Base-by-base conservation (phyloP, 2,888 invertebrate genomes). In the Ormyrus pomaceus region DNA sequence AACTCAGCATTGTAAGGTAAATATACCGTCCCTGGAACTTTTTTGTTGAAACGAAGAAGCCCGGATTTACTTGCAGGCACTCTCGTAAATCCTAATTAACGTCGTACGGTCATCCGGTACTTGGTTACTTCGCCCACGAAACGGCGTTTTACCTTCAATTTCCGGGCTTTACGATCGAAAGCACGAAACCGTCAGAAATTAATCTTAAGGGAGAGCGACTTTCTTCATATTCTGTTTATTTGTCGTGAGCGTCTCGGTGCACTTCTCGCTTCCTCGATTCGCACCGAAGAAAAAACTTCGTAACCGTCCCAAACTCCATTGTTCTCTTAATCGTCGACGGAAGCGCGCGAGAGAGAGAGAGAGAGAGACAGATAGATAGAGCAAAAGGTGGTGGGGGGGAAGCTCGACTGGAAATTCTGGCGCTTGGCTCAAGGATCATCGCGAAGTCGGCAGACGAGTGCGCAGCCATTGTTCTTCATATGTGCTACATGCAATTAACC, bases 21-120 rank as follows among this genome's bases (percentile, higher is more conserved):
- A 34, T 34, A 34, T 34, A 34, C 34, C 19, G 19, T 19, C 1
- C 19, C 34, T 34, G 0, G 4, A 34, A 50, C 64, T 55, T 69
- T 70, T 66, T 74, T 62, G 62, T 73, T 69, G 7, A 74, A 79
- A 56, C 62, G 50, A 10, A 45, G 59, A 70, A 68, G 72, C 76
- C 48, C 11, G 65, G 75, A 79, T 82, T 71, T 77, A 77, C 70
- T 80, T 74, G 74, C 71, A 66, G 64, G 69, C 58, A 45, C 71
- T 71, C 77, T 78, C 82, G 82, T 82, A 80, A 82, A 80, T 82
- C 72, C 82, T 77, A 75, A 82, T 82, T 82, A 80, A 77, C 82
- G 80, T 82, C 77, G 72, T 71, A 74, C 74, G 73, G 73, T 68
- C 70, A 58, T 74, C 62, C 70, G 59, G 80, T 82, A 72, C 80